phyloP scores from a whole-genome alignment of 1,140 invertebrate genomes.

The Heliconius hewitsoni region DNA sequence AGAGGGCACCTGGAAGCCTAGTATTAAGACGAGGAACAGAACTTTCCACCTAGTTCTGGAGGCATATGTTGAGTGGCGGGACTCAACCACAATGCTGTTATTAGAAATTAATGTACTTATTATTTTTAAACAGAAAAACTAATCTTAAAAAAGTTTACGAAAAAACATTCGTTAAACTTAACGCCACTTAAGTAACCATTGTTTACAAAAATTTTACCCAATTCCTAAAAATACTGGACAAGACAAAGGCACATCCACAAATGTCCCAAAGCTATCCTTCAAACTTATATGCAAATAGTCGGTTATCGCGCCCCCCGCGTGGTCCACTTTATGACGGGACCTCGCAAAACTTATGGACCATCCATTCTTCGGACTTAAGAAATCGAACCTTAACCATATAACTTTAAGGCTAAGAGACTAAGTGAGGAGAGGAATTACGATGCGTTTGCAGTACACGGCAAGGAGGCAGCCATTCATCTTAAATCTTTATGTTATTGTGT shows the following conservation, averaged over 20 bases:
- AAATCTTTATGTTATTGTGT: conserved; percentile 59
- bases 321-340: conserved; percentile 57
- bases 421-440: conserved; percentile 42
- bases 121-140: too few species aligned
- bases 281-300: conserved; percentile 50
- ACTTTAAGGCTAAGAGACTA: conserved; percentile 1
- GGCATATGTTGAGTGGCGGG: too few species aligned
- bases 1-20: too few species aligned
- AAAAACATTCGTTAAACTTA: too few species aligned
- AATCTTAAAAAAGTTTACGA: too few species aligned
- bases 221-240: not conserved
- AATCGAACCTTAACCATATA: conserved; percentile 1
- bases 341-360: conserved; percentile 43
- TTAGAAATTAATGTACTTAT: too few species aligned
- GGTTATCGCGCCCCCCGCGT: conserved; percentile 58
- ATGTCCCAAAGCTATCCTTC: conserved; percentile 34
- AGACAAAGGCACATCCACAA: conserved; percentile 36
- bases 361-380: conserved; percentile 2
- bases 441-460: conserved; percentile 40
- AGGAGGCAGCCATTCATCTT: conserved; percentile 54
- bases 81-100: too few species aligned
- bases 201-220: not conserved
- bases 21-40: too few species aligned
- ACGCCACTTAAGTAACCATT: not conserved
- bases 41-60: too few species aligned